These are phyloP conservation scores for Dermochelys coriacea DNA, from an alignment of 2,797 vertebrate species.

Conservation along the genomic window DNA sequence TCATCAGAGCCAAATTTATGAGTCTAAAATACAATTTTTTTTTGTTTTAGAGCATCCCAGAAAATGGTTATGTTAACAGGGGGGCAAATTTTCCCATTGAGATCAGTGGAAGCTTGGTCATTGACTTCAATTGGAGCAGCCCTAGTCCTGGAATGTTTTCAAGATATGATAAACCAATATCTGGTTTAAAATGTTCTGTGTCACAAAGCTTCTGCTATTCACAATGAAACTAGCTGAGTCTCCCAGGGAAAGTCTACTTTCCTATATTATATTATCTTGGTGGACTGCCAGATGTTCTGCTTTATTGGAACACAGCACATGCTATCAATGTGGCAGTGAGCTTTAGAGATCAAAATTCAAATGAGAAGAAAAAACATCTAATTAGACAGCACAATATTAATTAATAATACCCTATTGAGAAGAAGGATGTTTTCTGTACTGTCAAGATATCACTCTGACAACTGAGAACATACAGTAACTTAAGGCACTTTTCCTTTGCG, in stretches of 20 bases:
- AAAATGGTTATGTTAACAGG: background rate
- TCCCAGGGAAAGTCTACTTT: background rate
- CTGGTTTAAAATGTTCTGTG: background rate
- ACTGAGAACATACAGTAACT: background rate
- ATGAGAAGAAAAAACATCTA: constrained; percentile 31
- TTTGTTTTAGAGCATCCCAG: background rate
- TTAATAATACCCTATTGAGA: constrained; percentile 30
- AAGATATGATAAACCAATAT: background rate
- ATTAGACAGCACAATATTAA: constrained; percentile 66
- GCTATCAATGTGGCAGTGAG: constrained; percentile 33
- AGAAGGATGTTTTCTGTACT: constrained; percentile 25
- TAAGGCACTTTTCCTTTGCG: constrained; percentile 1
- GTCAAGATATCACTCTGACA: background rate
- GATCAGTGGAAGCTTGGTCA: background rate
- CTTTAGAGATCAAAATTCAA: constrained; percentile 55
- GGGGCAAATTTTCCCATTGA: background rate
- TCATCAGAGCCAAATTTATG: accelerated
- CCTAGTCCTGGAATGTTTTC: background rate
- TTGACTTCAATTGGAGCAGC: background rate
- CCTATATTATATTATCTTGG: constrained; percentile 35
- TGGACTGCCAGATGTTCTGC: constrained; percentile 32
- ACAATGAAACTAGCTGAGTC: background rate
- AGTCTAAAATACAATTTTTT: background rate
- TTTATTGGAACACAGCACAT: constrained; percentile 19
- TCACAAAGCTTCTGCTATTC: background rate